phyloP scores from a whole-genome alignment of 1,140 invertebrate genomes.

The Brachionus asplanchnoidis region DNA sequence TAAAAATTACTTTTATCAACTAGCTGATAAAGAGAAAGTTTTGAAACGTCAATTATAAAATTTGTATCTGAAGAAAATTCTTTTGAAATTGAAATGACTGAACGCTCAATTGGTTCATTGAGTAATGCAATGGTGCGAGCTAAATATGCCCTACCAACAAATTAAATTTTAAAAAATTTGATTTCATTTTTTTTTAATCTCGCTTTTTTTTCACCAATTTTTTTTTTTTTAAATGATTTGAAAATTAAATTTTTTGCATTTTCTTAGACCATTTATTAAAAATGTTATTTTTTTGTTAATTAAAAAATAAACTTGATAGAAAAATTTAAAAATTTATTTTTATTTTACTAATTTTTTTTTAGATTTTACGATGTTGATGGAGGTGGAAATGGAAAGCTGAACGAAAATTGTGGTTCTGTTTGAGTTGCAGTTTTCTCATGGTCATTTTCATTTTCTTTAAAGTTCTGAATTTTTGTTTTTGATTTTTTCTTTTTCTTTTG shows the following conservation, averaged over 20 bases:
- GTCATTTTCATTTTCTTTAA: neutral
- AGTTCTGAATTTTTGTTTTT: neutral
- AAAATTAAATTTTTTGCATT: neutral
- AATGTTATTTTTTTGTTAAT: neutral
- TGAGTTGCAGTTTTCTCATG: neutral
- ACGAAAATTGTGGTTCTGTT: neutral
- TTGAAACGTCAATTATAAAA: neutral
- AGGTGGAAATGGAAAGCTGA: neutral
- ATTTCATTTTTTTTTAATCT: neutral
- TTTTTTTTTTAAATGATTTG: neutral
- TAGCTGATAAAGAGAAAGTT: neutral
- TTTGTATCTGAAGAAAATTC: neutral
- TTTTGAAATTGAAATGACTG: neutral
- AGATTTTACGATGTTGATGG: neutral
- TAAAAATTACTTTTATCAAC: neutral
- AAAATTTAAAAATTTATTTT: neutral
- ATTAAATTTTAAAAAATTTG: neutral
- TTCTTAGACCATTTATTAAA: neutral
- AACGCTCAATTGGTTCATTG: neutral
- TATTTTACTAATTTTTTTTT: neutral
- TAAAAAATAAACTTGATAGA: neutral
- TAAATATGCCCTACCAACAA: neutral
- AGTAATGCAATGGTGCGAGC: neutral
- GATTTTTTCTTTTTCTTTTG: conserved; percentile 10
- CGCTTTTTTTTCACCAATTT: neutral